Evolutionary conservation across 2,888 invertebrate species (phyloP).

Genomic region (Nephrocerus scutellatus): DNA sequence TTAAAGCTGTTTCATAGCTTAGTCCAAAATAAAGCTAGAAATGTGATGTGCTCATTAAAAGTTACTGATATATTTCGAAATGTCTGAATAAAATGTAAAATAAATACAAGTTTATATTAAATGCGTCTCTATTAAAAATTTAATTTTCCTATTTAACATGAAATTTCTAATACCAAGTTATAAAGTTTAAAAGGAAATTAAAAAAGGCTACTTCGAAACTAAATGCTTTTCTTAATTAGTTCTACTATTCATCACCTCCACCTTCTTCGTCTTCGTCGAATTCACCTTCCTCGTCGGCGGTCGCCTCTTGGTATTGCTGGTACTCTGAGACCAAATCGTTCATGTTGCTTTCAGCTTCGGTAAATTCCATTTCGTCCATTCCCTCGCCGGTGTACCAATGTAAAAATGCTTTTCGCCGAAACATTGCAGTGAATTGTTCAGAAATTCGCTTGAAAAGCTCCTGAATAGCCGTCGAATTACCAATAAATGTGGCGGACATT

Average conservation of each 20-base stretch:
- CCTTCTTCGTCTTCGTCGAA: conserved; percentile 60
- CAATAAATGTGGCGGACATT: conserved; percentile 93
- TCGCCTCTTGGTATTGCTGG: conserved; percentile 90
- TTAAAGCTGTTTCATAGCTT: no score
- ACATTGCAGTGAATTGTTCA: conserved; percentile 92
- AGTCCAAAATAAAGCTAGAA: no score
- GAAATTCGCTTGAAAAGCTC: conserved; percentile 87
- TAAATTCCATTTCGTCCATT: conserved; percentile 97
- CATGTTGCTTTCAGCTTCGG: conserved; percentile 93
- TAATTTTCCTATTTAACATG: no score
- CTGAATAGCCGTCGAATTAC: conserved; percentile 88
- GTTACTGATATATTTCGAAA: no score
- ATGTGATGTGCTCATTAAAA: no score
- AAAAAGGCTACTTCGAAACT: no score
- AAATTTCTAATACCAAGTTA: no score
- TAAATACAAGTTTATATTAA: no score
- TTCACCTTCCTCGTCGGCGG: conserved; percentile 74
- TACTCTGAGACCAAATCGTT: conserved; percentile 89
- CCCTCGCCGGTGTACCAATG: conserved; percentile 98
- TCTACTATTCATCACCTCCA: conserved; percentile 45
- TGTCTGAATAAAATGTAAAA: no score
- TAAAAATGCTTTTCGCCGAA: conserved; percentile 93
- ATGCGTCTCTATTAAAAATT: no score
- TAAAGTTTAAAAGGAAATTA: no score
- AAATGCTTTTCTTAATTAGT: no score